Evolutionary conservation across 2,113 vertebrate genomes (phyloP).

Genomic region (Numenius arquata): DNA sequence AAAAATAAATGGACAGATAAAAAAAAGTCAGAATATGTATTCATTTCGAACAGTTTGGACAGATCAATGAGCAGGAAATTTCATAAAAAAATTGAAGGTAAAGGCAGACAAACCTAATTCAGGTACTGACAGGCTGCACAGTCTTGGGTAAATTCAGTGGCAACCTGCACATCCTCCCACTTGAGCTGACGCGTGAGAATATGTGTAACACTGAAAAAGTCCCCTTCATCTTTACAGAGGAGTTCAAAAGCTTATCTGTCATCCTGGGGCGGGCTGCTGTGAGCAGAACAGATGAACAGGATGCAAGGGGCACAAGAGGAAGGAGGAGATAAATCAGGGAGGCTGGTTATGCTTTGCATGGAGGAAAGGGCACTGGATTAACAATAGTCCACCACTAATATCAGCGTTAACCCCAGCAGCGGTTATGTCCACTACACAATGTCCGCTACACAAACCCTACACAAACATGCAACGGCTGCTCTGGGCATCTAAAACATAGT

Average conservation of each 20-base stretch:
- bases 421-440: rapidly evolving
- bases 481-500: neutral
- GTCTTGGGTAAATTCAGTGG: neutral
- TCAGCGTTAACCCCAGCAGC: neutral
- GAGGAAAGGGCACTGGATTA: neutral
- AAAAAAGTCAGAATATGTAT: neutral
- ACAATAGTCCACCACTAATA: rapidly evolving
- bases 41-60: neutral
- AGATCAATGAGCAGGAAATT: neutral
- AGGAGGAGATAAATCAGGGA: neutral
- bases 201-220: neutral
- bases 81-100: neutral
- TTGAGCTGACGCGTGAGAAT: neutral
- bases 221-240: neutral
- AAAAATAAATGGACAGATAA: neutral
- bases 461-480: rapidly evolving
- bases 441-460: neutral
- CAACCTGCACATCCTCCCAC: neutral
- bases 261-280: neutral
- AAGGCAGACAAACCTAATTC: neutral
- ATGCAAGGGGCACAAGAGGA: neutral
- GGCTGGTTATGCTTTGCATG: neutral
- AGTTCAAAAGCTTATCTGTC: neutral
- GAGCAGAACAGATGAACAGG: neutral
- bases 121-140: neutral